Evolutionary conservation across 2,888 invertebrate species (phyloP), one percentile per base, ranked within the genome.

Genomic region (Portevinia maculata): DNA sequence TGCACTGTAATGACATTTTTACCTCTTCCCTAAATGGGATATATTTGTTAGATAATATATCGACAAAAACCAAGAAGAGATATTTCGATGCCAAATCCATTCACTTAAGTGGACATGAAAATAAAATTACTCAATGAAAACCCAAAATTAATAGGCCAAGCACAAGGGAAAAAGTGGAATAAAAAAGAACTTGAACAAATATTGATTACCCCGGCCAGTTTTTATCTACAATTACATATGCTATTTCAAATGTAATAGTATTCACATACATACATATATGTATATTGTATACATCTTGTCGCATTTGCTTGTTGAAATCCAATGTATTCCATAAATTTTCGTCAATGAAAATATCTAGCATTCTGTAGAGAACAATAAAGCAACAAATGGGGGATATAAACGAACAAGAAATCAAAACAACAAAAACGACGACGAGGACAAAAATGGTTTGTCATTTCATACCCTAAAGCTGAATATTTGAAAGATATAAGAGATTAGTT

Each of bases 401-500:
- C 6, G 17, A 39, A 37, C 5, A 37, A 13, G 19, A 69, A 57
- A 37, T 28, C 9, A 28, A 69, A 69, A 69, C 46, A 48, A 57
- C 37, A 67, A 57, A n/a, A n/a, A n/a, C n/a, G n/a, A 57, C 50
- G 17, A 44, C 34, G 5, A 13, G 1, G n/a, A 5, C 37, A 37
- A 21, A 70, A 48, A 39, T 34, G 73, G 53, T 85, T 78, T 75
- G 70, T 75, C 83, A 46, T 50, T 48, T 34, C 37, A 34, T 84
- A 87, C 84, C 46, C 57, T 28, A 65, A 86, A 86, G 71, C 78
- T 67, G 75, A 87, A 79, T 87, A 79, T 88, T 87, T 87, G 86
- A 84, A 85, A 84, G 85, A 86, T 86, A 86, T 88, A 88, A 87
- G 84, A 87, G 87, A 87, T 88, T 87, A 88, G 85, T 87, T 87